Percentiles rank a stretch among this genome's conserved stretches.
Conservation (phyloP, 1,140 invertebrate genomes). For the Frieseomelitta varia region DNA sequence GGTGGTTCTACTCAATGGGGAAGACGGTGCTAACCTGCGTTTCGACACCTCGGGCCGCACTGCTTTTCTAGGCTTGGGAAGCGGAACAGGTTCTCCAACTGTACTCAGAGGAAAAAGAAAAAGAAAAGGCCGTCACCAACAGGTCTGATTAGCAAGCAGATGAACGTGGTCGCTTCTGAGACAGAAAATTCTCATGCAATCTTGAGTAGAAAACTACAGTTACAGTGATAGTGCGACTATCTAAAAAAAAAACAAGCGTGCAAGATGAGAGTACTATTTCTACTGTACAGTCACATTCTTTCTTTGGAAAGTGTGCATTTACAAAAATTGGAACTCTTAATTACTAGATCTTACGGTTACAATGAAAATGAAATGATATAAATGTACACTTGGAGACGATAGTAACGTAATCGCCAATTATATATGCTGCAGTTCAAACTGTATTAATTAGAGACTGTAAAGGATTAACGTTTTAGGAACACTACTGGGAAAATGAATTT, state of each 20-base stretch:
- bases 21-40: constrained; percentile 46
- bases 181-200: not conserved
- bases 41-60: constrained; percentile 46
- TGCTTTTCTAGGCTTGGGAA: constrained; percentile 70
- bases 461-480: no score
- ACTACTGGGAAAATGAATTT: no score
- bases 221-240: not conserved
- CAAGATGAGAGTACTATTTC: not conserved
- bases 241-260: not conserved
- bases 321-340: not conserved
- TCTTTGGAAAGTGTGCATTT: not conserved
- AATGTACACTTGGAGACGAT: not conserved
- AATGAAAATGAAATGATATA: not conserved
- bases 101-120: constrained; percentile 50
- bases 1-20: constrained; percentile 26
- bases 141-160: constrained; percentile 25
- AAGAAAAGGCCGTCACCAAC: constrained; percentile 50
- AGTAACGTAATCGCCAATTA: not conserved
- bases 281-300: not conserved
- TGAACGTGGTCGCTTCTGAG: not conserved
- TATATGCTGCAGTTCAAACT: not conserved
- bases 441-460: not conserved
- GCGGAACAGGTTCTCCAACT: constrained; percentile 62
- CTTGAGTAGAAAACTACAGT: not conserved
- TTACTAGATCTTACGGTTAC: not conserved